Base-by-base conservation (phyloP, 2,797 vertebrate species). In the Hapalemur alaotrensis region DNA sequence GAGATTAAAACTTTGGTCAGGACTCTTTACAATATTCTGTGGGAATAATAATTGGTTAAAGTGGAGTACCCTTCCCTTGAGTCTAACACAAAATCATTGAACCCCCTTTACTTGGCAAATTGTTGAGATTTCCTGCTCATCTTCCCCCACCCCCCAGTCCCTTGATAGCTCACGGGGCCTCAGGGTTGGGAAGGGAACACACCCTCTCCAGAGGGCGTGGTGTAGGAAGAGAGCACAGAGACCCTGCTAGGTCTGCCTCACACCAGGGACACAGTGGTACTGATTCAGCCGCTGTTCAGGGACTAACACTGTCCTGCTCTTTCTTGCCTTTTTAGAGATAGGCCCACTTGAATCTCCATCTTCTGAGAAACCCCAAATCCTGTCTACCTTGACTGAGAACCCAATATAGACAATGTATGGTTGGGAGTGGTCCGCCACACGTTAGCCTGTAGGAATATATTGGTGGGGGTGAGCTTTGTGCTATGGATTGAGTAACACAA, bases 1-100 rank as follows among this genome's bases (percentile, higher is more conserved):
- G 25, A 69, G 46, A 92, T 92, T 63, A 67, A 94, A 94, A 80
- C 88, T 84, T 89, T 94, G 69, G 30, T 38, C 43, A 86, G 59
- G 30, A 82, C 35, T 76, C 2, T 80, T 61, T 32, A 61, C 28
- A 50, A 7, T 69, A 46, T 61, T 73, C 89, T 65, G 30, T 81
- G 67, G 41, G 70, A 91, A 79, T 93, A 76, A 59, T 38, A 80
- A 52, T 32, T 61, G 88, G 18, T 70, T 18, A n/a, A 59, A 82
- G 50, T 35, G 35, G 78, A 86, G 50, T 65, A 15, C 5, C 14
- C 13, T 54, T 79, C 4, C 75, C 28, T 82, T 50, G 79, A 91
- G 28, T 84, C 48, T 90, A 87, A 79, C 30, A 18, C 48, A 81
- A 92, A 95, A n/a, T 76, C 54, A 69, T 38, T 11, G n/a, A 90